Base-by-base conservation (phyloP, 2,113 vertebrate genomes). In the Pitta sordida region DNA sequence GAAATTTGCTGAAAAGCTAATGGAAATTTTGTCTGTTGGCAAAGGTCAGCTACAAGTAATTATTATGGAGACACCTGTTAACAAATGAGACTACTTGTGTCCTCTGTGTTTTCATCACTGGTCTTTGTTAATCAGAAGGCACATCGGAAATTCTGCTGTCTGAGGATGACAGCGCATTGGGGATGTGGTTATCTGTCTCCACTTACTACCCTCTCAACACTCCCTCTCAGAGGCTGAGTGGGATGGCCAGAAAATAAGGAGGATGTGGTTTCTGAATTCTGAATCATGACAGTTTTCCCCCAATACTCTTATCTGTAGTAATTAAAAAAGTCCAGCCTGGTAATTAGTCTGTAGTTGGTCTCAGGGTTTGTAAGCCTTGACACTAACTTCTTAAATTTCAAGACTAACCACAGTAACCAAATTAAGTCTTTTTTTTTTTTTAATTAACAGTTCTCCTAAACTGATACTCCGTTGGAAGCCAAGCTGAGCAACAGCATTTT, bases 191-290 rank as follows among this genome's bases (percentile, higher is more conserved):
- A 76, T 92, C 69, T 83, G 79, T 79, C 88, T 95, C 89, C 67
- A 67, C 65, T 64, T 75, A 52, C 68, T 68, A 55, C 32, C 70
- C n/a, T 74, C 71, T 93, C 65, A 93, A 43, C 71, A 48, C 70
- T 93, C 91, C 63, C 70, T 95, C 74, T 92, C 55, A 68, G 56
- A 88, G 74, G 64, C 79, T 94, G 90, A 93, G 87, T 87, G 67
- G 67, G 92, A 93, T 88, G 86, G 24, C 69, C 92, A 93, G 73
- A 85, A 95, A 88, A 88, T 7, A 59, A 27, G 83, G 81, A 97
- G 94, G 87, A 97, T 94, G 95, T 95, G 91, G 92, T 89, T 97
- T 96, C 80, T 60, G 44, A 94, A 82, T 78, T 91, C 53, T 96
- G 93, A 94, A 93, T 94, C 80, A 88, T 76, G 39, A 44, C 63